Base-by-base conservation (phyloP, 2,113 vertebrate species). In the Oncorhynchus tshawytscha region DNA sequence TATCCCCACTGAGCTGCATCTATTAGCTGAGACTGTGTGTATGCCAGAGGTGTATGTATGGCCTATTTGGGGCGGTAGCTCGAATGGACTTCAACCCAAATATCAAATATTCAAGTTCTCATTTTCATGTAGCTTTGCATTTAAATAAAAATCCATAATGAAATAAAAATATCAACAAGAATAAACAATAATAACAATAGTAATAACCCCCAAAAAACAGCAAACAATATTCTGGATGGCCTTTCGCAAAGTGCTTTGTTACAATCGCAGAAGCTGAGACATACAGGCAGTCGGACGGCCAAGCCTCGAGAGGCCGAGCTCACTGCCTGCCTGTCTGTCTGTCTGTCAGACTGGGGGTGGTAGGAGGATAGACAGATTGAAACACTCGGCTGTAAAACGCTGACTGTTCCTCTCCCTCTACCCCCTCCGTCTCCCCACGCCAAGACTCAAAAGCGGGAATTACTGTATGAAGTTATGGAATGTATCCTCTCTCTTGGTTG, bases 161-260 rank as follows among this genome's bases (percentile, higher is more conserved):
- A 90, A 71, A 87, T 88, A 70, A 80, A 45, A 45, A 45, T 4
- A 54, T 16, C 15, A 54, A 54, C 51, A 54, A 54, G 1, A 54
- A 54, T 54, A 54, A 11, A 91, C 80, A 91, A 90, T 82, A 89
- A 78, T 89, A 88, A 91, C 82, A 90, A 90, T 72, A 39, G 39
- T 39, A 39, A 39, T 39, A 39, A 39, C 75, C 39, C 77, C 78
- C 88, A 87, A 88, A 70, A 84, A 83, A 88, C 86, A 86, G 85
- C 86, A 92, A 81, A 91, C 81, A 89, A 84, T 81, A 87, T 88
- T 90, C 83, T 89, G 86, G 91, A 92, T 93, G 91, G 92, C 90
- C 90, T 84, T 85, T 90, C 31, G 87, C 90, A 94, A 94, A 94
- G 93, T 93, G 91, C 91, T 91, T 92, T 89, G 84, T 92, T 93